A percentile compares a stretch with the other conserved stretches of the same genome.
phyloP scores from a whole-genome alignment of 2,113 vertebrate species.

The Etheostoma cragini region DNA sequence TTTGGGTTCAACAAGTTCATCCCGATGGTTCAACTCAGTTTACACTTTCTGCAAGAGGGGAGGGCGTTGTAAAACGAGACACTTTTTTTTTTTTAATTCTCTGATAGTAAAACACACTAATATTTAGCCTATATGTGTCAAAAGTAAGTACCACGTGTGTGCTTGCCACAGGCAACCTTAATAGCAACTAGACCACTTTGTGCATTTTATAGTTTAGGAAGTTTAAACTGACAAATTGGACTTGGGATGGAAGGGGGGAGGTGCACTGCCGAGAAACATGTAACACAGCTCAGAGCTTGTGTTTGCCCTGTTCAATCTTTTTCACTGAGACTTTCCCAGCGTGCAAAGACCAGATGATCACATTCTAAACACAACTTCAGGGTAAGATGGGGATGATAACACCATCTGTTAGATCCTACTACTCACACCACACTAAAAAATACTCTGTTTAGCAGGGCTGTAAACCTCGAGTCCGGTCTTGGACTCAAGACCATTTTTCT shows the following conservation, averaged over 20 bases:
- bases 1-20: slow-evolving; percentile 58
- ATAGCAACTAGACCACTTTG: not conserved
- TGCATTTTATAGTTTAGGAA: not conserved
- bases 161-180: no score
- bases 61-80: not conserved
- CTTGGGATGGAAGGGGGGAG: not conserved
- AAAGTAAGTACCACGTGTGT: not conserved
- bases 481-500: no score
- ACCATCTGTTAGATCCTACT: not conserved
- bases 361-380: not conserved
- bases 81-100: not conserved
- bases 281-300: slow-evolving; percentile 2
- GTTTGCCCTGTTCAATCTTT: not conserved
- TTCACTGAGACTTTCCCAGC: slow-evolving; percentile 3
- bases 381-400: not conserved
- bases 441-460: no score
- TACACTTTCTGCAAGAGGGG: slow-evolving; percentile 14
- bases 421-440: no score
- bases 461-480: no score
- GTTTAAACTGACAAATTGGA: not conserved
- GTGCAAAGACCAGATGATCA: slow-evolving; percentile 17
- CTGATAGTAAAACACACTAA: slow-evolving; percentile 5
- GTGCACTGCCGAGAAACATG: not conserved
- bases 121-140: slow-evolving; percentile 5
- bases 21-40: slow-evolving; percentile 54